phyloP scores from a whole-genome alignment of 1,140 invertebrate species.

The Drosophila bocki region DNA sequence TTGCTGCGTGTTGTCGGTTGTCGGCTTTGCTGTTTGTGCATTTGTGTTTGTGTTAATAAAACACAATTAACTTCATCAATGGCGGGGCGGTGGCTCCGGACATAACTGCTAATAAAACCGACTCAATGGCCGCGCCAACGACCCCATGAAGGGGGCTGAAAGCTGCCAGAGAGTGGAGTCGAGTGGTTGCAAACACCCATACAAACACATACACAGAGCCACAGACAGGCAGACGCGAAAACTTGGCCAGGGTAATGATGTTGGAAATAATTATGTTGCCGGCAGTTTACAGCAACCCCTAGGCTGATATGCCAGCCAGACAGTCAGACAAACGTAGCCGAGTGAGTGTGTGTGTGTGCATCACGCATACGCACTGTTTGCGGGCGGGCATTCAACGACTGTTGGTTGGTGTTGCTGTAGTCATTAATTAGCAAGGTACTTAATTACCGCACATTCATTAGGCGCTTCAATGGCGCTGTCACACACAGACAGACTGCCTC shows the following conservation, averaged over 20 bases:
- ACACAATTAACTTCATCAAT: slow-evolving; percentile 85
- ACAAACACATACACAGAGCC: slow-evolving; percentile 15
- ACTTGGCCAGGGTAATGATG: slow-evolving; percentile 59
- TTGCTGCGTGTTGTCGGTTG: slow-evolving; percentile 41
- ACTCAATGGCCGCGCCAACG: slow-evolving; percentile 70
- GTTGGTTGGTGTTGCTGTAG: slow-evolving; percentile 73
- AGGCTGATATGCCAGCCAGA: slow-evolving; percentile 13
- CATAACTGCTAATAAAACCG: slow-evolving; percentile 83
- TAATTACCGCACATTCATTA: slow-evolving; percentile 85
- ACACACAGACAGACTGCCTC: slow-evolving; percentile 19
- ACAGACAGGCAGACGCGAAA: slow-evolving; percentile 28
- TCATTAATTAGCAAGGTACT: slow-evolving; percentile 85
- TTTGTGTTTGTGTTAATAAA: slow-evolving; percentile 85
- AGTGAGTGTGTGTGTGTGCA: slow-evolving; percentile 31
- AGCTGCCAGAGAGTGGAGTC: slow-evolving; percentile 10
- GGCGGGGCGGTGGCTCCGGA: slow-evolving; percentile 54
- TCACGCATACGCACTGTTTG: slow-evolving; percentile 73
- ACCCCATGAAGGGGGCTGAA: slow-evolving; percentile 43
- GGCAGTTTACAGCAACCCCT: slow-evolving; percentile 60
- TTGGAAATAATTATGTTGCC: slow-evolving; percentile 66
- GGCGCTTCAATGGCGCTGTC: slow-evolving; percentile 76
- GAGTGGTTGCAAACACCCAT: slow-evolving; percentile 40
- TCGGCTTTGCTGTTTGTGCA: slow-evolving; percentile 67
- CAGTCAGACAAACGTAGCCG: slow-evolving; percentile 13
- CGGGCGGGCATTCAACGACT: slow-evolving; percentile 60